Percentiles rank a stretch among this genome's conserved stretches.
Evolutionary conservation across 1,140 invertebrate genomes (phyloP).

Genomic region (Drosophila nannoptera): DNA sequence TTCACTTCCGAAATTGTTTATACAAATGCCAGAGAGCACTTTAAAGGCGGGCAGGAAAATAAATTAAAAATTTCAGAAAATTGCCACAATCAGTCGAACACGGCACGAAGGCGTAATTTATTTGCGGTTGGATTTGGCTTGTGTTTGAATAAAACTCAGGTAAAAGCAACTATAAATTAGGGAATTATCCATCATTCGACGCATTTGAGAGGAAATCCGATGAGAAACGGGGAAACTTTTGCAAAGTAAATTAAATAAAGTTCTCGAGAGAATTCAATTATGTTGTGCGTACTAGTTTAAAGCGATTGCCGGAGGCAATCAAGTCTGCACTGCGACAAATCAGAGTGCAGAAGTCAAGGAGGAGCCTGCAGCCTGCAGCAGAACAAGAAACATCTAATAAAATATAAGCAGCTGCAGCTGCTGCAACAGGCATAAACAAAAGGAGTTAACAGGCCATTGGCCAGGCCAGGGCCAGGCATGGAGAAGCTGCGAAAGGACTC

Average conservation of each 20-base stretch:
- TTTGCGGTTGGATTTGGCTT: no score
- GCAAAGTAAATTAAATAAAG: no score
- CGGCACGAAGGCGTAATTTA: no score
- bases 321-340: neutral
- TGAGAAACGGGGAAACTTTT: no score
- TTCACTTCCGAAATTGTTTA: slow-evolving; percentile 38
- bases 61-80: slow-evolving; percentile 18
- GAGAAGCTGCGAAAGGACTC: slow-evolving; percentile 22
- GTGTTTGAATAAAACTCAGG: neutral
- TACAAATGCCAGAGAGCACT: slow-evolving; percentile 17
- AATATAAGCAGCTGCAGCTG: neutral
- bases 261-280: no score
- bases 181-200: no score
- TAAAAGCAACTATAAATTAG: neutral
- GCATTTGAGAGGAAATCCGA: no score
- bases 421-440: slow-evolving; percentile 47
- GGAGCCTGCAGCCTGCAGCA: slow-evolving; percentile 43
- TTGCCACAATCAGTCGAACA: slow-evolving; percentile 2
- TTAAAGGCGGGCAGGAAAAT: slow-evolving; percentile 21
- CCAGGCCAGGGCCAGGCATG: slow-evolving; percentile 9
- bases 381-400: slow-evolving; percentile 45
- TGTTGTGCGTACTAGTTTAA: neutral
- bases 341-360: slow-evolving; percentile 13
- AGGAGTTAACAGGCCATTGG: slow-evolving; percentile 9
- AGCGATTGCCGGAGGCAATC: neutral